These are phyloP conservation scores for Drosophila mayaguana DNA, from an alignment of 2,888 invertebrate species.

Conservation along the genomic window DNA sequence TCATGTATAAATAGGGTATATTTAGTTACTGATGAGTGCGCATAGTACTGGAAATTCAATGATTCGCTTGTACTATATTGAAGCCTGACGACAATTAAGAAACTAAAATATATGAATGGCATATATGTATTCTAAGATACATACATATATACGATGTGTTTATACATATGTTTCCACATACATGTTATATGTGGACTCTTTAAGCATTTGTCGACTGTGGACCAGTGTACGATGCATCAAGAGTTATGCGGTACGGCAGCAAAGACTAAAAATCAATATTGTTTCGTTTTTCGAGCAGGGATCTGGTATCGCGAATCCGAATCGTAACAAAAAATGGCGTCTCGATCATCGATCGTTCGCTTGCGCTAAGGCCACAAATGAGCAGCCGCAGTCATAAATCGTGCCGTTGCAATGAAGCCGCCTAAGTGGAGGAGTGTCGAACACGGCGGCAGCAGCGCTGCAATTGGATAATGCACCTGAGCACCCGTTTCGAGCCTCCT, in stretches of 20 bases:
- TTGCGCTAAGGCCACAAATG: slow-evolving; percentile 54
- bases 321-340: slow-evolving; percentile 73
- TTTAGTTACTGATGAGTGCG: too few relatives aligned
- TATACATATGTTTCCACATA: too few relatives aligned
- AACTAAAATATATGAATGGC: too few relatives aligned
- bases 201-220: slow-evolving; percentile 5
- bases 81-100: too few relatives aligned
- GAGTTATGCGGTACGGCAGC: slow-evolving; percentile 61
- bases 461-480: slow-evolving; percentile 81
- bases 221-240: slow-evolving; percentile 63
- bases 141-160: background rate
- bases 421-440: slow-evolving; percentile 71
- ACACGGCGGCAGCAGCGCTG: slow-evolving; percentile 59
- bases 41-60: too few relatives aligned
- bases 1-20: too few relatives aligned
- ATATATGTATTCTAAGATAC: too few relatives aligned
- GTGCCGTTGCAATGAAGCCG: slow-evolving; percentile 74
- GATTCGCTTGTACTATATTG: too few relatives aligned
- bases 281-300: slow-evolving; percentile 70
- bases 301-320: slow-evolving; percentile 68
- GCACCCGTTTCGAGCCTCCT: slow-evolving; percentile 66
- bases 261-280: slow-evolving; percentile 72
- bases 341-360: slow-evolving; percentile 69
- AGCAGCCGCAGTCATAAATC: slow-evolving; percentile 70
- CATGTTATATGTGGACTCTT: background rate